Evolutionary conservation across 1,140 invertebrate genomes (phyloP).

Genomic region (Drosophila sp.): DNA sequence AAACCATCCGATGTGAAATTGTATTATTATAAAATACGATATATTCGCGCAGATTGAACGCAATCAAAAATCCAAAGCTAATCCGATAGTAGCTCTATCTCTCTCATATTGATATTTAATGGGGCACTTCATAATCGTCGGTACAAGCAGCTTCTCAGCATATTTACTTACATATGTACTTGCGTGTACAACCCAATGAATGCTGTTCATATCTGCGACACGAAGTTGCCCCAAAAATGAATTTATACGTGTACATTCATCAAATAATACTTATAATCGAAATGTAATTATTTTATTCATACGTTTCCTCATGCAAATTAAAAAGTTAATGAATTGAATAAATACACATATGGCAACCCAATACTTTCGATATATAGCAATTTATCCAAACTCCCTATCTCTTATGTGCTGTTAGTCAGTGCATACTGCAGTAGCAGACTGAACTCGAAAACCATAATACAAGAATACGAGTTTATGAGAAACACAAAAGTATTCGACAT

Average conservation of each 20-base stretch:
- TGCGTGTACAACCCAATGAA: slow-evolving; percentile 19
- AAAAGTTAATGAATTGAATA: slow-evolving; percentile 40
- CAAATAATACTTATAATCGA: slow-evolving; percentile 40
- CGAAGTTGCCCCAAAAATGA: slow-evolving; percentile 17
- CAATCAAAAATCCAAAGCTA: slow-evolving; percentile 19
- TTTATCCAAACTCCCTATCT: no score
- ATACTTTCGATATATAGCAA: no score
- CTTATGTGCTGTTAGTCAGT: no score
- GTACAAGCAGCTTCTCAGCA: slow-evolving; percentile 13
- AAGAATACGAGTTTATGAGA: no score
- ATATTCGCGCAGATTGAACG: background rate
- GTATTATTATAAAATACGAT: background rate
- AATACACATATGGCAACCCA: slow-evolving; percentile 19
- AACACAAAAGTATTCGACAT: no score
- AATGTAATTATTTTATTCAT: slow-evolving; percentile 43
- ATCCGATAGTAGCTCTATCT: slow-evolving; percentile 27
- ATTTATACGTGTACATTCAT: slow-evolving; percentile 37
- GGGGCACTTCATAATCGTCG: slow-evolving; percentile 10
- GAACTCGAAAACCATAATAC: no score
- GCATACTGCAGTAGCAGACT: no score
- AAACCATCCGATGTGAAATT: background rate
- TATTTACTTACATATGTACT: slow-evolving; percentile 18
- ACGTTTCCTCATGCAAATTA: slow-evolving; percentile 33
- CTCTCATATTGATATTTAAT: slow-evolving; percentile 32
- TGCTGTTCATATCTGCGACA: slow-evolving; percentile 18